Evolutionary conservation across 2,113 vertebrate genomes (phyloP).

Genomic region (Ophiodon elongatus): DNA sequence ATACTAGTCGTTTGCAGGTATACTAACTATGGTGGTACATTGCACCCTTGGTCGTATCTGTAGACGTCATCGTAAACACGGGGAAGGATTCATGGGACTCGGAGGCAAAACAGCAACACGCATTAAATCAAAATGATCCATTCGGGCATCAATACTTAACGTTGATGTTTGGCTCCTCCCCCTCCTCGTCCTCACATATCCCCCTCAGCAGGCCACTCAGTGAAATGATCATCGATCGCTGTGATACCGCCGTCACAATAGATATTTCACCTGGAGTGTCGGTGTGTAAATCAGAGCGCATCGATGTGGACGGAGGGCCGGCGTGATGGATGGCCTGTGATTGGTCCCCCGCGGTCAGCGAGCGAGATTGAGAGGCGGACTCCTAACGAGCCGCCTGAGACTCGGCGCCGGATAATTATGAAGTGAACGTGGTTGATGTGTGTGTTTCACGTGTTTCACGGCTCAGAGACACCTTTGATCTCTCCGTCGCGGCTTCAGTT

Average conservation of each 20-base stretch:
- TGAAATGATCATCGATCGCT: slow-evolving; percentile 43
- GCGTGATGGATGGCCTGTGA: slow-evolving; percentile 43
- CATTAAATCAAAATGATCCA: not conserved
- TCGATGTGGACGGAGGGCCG: slow-evolving; percentile 36
- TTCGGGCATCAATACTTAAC: too few relatives aligned
- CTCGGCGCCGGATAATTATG: slow-evolving; percentile 7
- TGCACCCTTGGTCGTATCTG: too few relatives aligned
- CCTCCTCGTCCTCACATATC: too few relatives aligned
- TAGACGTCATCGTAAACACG: too few relatives aligned
- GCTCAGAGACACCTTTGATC: not conserved
- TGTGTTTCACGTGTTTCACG: not conserved
- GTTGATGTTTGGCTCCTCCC: too few relatives aligned
- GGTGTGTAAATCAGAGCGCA: slow-evolving; percentile 56
- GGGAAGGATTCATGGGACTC: too few relatives aligned
- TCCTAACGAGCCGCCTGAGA: slow-evolving; percentile 32
- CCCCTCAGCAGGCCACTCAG: slow-evolving; percentile 13
- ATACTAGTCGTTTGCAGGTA: too few relatives aligned
- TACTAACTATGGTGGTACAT: too few relatives aligned
- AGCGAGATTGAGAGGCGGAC: slow-evolving; percentile 17
- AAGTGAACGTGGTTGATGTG: not conserved
- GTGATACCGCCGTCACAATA: slow-evolving; percentile 15
- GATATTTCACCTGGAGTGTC: slow-evolving; percentile 41
- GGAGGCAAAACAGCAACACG: too few relatives aligned
- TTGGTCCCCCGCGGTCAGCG: slow-evolving; percentile 14
- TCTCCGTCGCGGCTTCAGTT: not conserved